These are phyloP conservation scores for Polyergus mexicanus DNA, from an alignment of 1,140 invertebrate genomes.

Conservation along the genomic window DNA sequence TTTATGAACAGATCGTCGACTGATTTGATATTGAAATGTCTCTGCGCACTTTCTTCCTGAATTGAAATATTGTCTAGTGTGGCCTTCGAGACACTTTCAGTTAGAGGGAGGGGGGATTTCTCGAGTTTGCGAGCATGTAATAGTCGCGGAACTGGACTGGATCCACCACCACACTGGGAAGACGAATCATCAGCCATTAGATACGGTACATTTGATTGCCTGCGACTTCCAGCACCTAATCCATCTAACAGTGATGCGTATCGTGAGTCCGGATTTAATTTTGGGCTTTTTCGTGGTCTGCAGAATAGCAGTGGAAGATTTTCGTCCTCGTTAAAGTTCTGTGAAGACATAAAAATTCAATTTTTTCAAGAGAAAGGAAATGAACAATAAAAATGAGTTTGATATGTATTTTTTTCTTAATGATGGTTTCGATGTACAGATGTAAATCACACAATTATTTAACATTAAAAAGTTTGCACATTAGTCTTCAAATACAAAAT, in stretches of 20 bases:
- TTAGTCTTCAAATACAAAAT: not conserved
- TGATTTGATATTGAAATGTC: slow-evolving; percentile 79
- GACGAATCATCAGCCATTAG: slow-evolving; percentile 78
- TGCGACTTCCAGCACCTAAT: slow-evolving; percentile 85
- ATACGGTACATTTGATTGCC: slow-evolving; percentile 87
- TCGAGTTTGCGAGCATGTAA: slow-evolving; percentile 76
- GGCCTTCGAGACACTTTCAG: slow-evolving; percentile 84
- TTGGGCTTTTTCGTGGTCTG: slow-evolving; percentile 91
- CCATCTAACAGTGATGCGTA: slow-evolving; percentile 87
- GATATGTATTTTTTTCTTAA: not conserved
- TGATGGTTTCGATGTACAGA: not conserved
- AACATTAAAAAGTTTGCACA: not conserved
- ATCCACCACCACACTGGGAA: slow-evolving; percentile 77
- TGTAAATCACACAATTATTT: not conserved
- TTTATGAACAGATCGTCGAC: slow-evolving; percentile 83
- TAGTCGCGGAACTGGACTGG: slow-evolving; percentile 79
- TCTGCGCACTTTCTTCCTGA: slow-evolving; percentile 81
- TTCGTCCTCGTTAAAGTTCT: slow-evolving; percentile 92
- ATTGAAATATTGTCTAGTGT: slow-evolving; percentile 85
- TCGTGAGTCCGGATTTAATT: slow-evolving; percentile 90
- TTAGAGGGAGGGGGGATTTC: slow-evolving; percentile 78
- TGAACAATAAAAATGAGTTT: not conserved
- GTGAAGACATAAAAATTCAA: slow-evolving; percentile 53
- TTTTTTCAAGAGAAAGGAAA: slow-evolving; percentile 7
- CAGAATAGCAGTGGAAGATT: slow-evolving; percentile 91